phyloP scores from a whole-genome alignment of 2,888 invertebrate genomes.

The Nomada ruficornis region DNA sequence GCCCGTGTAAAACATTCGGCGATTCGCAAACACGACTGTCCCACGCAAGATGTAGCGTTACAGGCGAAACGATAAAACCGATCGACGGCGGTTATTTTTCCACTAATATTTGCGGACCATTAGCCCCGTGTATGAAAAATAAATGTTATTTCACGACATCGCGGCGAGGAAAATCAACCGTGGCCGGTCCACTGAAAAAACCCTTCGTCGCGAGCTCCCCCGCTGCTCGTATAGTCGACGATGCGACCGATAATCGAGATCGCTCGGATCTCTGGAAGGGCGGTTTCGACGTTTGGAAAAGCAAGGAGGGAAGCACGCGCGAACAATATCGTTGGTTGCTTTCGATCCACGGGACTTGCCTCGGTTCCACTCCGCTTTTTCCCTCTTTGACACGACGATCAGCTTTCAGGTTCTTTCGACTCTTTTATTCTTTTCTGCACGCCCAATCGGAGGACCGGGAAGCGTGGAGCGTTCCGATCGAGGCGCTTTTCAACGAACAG shows the following conservation, averaged over 20 bases:
- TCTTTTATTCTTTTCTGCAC: conserved; percentile 43
- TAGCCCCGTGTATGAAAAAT: conserved; percentile 20
- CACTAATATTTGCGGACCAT: conserved; percentile 37
- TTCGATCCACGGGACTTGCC: conserved; percentile 8
- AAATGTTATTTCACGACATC: conserved; percentile 39
- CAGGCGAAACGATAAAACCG: conserved; percentile 10
- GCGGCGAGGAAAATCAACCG: conserved; percentile 14
- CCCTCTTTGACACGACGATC: conserved; percentile 61
- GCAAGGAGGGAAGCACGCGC: conserved; percentile 14
- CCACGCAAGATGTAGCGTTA: neutral
- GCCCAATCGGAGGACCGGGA: conserved; percentile 42
- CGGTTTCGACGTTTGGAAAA: neutral
- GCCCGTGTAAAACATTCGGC: conserved; percentile 15
- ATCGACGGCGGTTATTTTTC: conserved; percentile 25
- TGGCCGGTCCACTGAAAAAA: neutral
- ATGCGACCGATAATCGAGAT: neutral
- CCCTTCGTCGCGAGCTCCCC: neutral
- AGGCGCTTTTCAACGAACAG: conserved; percentile 4
- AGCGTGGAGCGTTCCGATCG: neutral
- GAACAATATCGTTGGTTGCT: conserved; percentile 36
- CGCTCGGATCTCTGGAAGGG: neutral
- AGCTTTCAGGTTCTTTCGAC: conserved; percentile 35
- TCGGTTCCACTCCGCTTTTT: neutral
- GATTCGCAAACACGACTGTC: conserved; percentile 36
- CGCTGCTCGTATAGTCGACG: neutral